Percentiles rank a stretch among this genome's conserved stretches.
Conservation (phyloP, 2,888 invertebrate species). For the Theodoxus fluviatilis region DNA sequence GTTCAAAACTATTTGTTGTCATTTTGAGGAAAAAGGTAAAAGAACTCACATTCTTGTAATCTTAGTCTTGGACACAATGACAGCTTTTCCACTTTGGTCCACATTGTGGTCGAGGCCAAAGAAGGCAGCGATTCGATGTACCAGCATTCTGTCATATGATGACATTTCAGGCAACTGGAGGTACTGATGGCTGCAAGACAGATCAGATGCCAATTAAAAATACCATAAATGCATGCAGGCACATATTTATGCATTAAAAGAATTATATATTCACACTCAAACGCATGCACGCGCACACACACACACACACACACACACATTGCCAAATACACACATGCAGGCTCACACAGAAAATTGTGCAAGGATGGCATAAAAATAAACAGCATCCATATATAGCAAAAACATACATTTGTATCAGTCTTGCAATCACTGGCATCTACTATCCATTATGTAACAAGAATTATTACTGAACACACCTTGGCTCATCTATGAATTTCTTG, state of each 20-base stretch:
- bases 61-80: constrained; percentile 78
- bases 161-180: constrained; percentile 91
- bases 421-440: too few species aligned
- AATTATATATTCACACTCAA: not conserved
- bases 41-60: constrained; percentile 70
- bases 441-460: too few species aligned
- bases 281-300: too few species aligned
- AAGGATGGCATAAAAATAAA: too few species aligned
- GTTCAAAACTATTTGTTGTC: too few species aligned
- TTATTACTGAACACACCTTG: constrained; percentile 70
- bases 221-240: too few species aligned
- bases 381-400: too few species aligned
- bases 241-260: not conserved
- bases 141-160: constrained; percentile 94
- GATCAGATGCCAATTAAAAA: too few species aligned
- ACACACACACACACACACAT: too few species aligned
- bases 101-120: constrained; percentile 95
- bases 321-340: not conserved
- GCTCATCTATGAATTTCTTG: constrained; percentile 82
- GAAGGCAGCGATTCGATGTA: constrained; percentile 90
- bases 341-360: not conserved
- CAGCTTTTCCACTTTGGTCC: constrained; percentile 80
- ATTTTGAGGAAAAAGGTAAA: too few species aligned
- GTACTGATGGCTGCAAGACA: constrained; percentile 68
- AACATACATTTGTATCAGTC: too few species aligned